Evolutionary conservation across 2,113 vertebrate species (phyloP).

Genomic region (Psittacara wagleri): DNA sequence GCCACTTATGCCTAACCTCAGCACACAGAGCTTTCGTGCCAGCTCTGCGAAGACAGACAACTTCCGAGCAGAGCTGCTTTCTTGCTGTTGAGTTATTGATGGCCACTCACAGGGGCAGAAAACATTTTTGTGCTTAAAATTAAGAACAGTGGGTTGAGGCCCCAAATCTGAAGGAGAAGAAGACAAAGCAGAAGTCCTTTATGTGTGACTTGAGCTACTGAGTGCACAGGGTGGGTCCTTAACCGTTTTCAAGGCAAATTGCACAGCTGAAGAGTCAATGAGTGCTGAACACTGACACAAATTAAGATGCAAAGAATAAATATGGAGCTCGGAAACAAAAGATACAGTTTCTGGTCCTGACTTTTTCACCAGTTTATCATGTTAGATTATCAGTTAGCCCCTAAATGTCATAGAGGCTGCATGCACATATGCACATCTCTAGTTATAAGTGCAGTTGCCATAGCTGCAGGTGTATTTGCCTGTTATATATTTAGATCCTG

Average conservation of each 20-base stretch:
- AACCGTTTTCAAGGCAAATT: neutral
- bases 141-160: neutral
- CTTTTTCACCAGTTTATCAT: neutral
- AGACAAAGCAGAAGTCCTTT: neutral
- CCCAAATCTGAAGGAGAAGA: neutral
- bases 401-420: neutral
- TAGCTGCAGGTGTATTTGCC: slow-evolving; percentile 38
- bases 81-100: neutral
- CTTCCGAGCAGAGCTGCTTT: neutral
- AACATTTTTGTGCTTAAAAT: neutral
- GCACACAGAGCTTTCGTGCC: neutral
- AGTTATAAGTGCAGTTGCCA: slow-evolving; percentile 2
- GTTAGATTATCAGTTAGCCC: neutral
- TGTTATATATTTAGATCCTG: slow-evolving; percentile 46
- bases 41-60: neutral
- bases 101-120: neutral
- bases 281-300: neutral
- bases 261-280: neutral
- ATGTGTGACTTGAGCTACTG: neutral
- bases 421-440: neutral
- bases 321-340: neutral
- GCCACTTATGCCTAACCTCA: neutral
- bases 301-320: neutral
- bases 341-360: neutral
- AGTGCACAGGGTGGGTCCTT: neutral